Conservation (phyloP, 2,797 vertebrate genomes). For the Halcyon chelicuti region DNA sequence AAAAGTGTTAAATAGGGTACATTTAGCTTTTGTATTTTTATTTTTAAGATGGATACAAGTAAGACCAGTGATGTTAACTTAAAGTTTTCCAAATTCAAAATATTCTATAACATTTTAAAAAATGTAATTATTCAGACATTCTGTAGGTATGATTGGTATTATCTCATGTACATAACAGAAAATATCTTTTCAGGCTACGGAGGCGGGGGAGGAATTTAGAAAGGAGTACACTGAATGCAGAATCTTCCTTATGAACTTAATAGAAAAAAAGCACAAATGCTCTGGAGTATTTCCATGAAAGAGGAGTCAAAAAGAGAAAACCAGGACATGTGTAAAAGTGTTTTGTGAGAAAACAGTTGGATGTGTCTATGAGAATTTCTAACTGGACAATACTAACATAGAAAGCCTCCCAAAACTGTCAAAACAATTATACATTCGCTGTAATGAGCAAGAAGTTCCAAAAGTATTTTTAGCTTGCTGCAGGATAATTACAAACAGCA, state of each 20-base stretch:
- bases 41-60: neutral
- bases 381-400: neutral
- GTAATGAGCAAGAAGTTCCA: neutral
- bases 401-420: neutral
- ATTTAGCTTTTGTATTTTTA: neutral
- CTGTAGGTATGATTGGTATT: neutral
- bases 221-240: neutral
- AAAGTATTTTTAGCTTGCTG: neutral
- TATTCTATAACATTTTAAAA: neutral
- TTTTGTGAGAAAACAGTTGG: neutral
- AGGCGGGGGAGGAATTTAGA: neutral
- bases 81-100: neutral
- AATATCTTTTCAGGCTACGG: neutral
- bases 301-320: neutral
- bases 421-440: neutral
- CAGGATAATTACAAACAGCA: neutral
- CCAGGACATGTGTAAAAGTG: neutral
- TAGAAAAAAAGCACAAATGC: neutral
- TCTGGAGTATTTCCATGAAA: neutral
- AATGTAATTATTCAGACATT: neutral
- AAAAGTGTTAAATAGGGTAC: neutral
- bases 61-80: neutral
- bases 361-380: neutral
- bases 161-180: neutral
- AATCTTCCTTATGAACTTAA: neutral